Conservation (phyloP, 2,888 invertebrate genomes). For the Maniola hyperantus region DNA sequence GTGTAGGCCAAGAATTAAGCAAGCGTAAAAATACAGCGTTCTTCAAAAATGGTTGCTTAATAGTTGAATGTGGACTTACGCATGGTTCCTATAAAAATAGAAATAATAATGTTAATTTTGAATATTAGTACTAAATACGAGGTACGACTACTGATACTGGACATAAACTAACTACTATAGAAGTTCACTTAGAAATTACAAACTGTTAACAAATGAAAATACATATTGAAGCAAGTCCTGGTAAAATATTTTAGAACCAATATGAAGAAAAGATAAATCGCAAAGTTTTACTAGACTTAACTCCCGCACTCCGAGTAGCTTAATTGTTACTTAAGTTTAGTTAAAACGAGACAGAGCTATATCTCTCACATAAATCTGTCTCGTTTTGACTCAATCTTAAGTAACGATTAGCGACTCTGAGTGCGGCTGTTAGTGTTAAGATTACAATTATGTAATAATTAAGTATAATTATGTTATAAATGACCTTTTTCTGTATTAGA, state of each 20-base stretch:
- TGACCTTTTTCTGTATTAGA: too few species aligned
- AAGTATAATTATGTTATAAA: too few species aligned
- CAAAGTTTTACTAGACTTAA: not conserved
- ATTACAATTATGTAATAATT: too few species aligned
- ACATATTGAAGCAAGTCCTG: not conserved
- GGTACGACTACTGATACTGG: slow-evolving; percentile 24
- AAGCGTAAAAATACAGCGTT: slow-evolving; percentile 73
- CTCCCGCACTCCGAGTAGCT: too few species aligned
- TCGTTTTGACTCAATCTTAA: too few species aligned
- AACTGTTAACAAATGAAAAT: not conserved
- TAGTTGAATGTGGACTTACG: slow-evolving; percentile 75
- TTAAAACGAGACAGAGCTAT: too few species aligned
- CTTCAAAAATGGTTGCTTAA: slow-evolving; percentile 63
- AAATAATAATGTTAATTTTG: slow-evolving; percentile 48
- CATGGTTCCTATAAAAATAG: slow-evolving; percentile 83
- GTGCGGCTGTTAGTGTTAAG: too few species aligned
- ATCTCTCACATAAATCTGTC: too few species aligned
- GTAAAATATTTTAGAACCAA: not conserved
- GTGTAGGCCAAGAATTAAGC: slow-evolving; percentile 51
- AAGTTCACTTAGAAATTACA: slow-evolving; percentile 6
- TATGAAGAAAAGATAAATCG: not conserved
- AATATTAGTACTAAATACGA: slow-evolving; percentile 38
- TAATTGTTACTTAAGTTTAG: too few species aligned
- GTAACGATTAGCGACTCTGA: too few species aligned
- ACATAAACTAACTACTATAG: slow-evolving; percentile 25